phyloP scores from a whole-genome alignment of 2,888 invertebrate genomes.

The Drosophila macrospina region DNA sequence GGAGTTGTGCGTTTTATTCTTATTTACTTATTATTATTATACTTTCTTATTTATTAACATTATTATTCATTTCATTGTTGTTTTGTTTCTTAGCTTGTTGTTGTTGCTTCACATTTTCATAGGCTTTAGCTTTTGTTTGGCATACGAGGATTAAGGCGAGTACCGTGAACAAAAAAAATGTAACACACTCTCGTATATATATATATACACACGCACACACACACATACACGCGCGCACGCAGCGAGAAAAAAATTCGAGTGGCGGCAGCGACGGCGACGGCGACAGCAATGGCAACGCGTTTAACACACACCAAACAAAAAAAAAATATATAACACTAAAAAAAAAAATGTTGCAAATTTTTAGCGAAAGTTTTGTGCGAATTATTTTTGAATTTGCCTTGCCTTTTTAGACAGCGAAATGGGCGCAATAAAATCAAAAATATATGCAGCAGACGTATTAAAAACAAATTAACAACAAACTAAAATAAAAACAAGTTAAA shows the following conservation, averaged over 20 bases:
- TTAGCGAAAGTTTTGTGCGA: conserved; percentile 6
- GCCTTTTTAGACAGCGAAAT: not conserved
- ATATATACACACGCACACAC: conserved; percentile 16
- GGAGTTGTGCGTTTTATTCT: conserved; percentile 42
- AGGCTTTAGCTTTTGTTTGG: conserved; percentile 50
- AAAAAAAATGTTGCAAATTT: conserved; percentile 27
- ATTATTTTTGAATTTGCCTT: conserved; percentile 18
- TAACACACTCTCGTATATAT: conserved; percentile 34
- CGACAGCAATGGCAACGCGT: conserved; percentile 31
- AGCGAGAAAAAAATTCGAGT: conserved; percentile 38
- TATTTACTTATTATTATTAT: conserved; percentile 14
- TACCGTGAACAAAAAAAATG: conserved; percentile 38
- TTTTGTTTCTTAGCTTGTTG: conserved; percentile 1
- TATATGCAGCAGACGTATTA: conserved; percentile 7
- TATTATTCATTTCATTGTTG: conserved; percentile 10
- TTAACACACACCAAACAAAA: conserved; percentile 30
- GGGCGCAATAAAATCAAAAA: not conserved
- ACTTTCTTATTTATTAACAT: not conserved
- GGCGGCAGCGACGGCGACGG: conserved; percentile 41
- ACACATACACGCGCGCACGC: conserved; percentile 23
- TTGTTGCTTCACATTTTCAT: conserved; percentile 27
- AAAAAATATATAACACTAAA: conserved; percentile 8
- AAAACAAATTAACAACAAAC: conserved; percentile 1
- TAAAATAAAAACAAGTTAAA: conserved; percentile 3
- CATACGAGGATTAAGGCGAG: conserved; percentile 41